Percentiles rank a stretch among this genome's conserved stretches.
Evolutionary conservation across 2,113 vertebrate species (phyloP).

Genomic region (Arizona elegans): DNA sequence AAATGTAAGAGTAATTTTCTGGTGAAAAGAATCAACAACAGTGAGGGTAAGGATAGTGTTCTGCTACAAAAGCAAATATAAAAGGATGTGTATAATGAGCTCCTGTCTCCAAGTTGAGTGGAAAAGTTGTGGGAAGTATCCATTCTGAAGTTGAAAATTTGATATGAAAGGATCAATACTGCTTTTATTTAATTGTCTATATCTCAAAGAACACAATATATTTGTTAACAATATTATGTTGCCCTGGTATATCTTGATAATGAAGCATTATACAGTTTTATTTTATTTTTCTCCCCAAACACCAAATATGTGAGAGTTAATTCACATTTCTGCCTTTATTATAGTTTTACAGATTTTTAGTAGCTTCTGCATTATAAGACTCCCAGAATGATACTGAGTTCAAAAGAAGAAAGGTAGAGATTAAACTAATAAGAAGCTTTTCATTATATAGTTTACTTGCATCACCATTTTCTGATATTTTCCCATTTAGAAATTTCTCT

Average conservation of each 20-base stretch:
- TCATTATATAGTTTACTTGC: conserved; percentile 41
- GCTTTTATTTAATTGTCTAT: background rate
- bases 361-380: conserved; percentile 15
- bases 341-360: background rate
- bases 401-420: conserved; percentile 36
- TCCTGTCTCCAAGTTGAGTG: background rate
- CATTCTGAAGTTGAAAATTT: background rate
- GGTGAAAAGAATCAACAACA: background rate
- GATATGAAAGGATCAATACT: background rate
- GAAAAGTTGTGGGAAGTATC: background rate
- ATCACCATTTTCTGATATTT: conserved; percentile 41
- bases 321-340: conserved; percentile 37
- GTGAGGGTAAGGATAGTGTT: background rate
- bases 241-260: background rate
- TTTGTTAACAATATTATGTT: background rate
- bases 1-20: background rate
- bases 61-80: background rate
- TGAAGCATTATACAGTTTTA: background rate
- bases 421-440: conserved; percentile 42
- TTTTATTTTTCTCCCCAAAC: background rate
- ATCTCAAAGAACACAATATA: background rate
- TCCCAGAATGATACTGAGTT: conserved; percentile 39
- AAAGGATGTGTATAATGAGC: background rate
- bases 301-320: background rate
- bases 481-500: conserved; percentile 49